These are phyloP conservation scores for Steinernema scapterisci DNA, from an alignment of 2,888 invertebrate species.

Conservation along the genomic window DNA sequence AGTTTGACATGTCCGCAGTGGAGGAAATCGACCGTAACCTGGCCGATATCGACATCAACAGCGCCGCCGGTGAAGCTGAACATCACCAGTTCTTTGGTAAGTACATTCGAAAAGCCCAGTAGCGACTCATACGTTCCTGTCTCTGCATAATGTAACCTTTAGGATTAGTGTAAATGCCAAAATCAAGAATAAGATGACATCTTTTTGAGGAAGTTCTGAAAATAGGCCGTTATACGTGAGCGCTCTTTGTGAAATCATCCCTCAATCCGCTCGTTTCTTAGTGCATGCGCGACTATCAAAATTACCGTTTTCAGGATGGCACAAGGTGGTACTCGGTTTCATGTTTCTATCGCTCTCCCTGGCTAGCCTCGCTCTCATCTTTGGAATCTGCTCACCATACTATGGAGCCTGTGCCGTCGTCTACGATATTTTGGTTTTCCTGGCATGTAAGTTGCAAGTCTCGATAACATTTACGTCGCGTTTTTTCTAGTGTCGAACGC, in stretches of 20 bases:
- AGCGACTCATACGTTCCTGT: background rate
- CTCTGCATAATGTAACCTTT: slow-evolving; percentile 66
- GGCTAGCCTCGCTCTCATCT: slow-evolving; percentile 53
- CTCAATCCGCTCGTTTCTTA: background rate
- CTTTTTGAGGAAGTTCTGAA: too few species aligned
- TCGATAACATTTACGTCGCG: too few species aligned
- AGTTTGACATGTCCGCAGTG: slow-evolving; percentile 61
- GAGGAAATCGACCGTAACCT: slow-evolving; percentile 64
- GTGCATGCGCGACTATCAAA: too few species aligned
- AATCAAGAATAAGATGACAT: too few species aligned
- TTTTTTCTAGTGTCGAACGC: slow-evolving; percentile 38
- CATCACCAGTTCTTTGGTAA: slow-evolving; percentile 66
- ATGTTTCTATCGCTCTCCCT: slow-evolving; percentile 58
- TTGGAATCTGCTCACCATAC: slow-evolving; percentile 64
- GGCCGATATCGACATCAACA: slow-evolving; percentile 60
- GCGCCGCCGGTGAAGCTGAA: slow-evolving; percentile 65
- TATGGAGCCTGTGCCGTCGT: slow-evolving; percentile 60
- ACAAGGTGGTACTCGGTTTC: slow-evolving; percentile 62
- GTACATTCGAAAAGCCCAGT: background rate
- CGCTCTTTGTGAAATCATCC: too few species aligned
- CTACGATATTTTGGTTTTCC: slow-evolving; percentile 57
- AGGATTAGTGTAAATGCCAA: slow-evolving; percentile 47
- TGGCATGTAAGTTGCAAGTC: slow-evolving; percentile 50
- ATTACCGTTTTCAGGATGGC: slow-evolving; percentile 56
- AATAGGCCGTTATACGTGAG: too few species aligned